These are phyloP conservation scores for Apodemia mormo DNA, from an alignment of 2,888 invertebrate genomes.

Conservation along the genomic window DNA sequence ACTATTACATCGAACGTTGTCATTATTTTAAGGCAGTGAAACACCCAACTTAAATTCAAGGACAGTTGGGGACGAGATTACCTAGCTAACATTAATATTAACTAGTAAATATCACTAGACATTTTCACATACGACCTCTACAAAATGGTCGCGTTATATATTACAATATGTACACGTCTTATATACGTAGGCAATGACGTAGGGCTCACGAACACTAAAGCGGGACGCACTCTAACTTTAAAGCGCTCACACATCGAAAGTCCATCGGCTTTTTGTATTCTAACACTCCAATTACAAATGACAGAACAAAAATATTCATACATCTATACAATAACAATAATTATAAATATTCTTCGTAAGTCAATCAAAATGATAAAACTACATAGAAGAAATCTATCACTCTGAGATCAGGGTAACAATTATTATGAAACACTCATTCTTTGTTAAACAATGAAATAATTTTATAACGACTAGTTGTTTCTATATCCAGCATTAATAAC, in stretches of 20 bases:
- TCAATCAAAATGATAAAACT: conserved; percentile 73
- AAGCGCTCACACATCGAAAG: conserved; percentile 76
- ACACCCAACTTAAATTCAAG: conserved; percentile 80
- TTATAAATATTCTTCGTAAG: conserved; percentile 65
- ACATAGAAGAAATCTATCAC: conserved; percentile 73
- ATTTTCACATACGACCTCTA: conserved; percentile 78
- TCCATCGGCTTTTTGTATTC: conserved; percentile 76
- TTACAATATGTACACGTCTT: conserved; percentile 80
- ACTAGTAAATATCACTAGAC: conserved; percentile 77
- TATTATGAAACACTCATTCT: conserved; percentile 25
- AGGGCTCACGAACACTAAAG: conserved; percentile 62
- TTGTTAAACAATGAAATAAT: conserved; percentile 16
- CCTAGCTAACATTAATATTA: conserved; percentile 78
- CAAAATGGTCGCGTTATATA: conserved; percentile 72
- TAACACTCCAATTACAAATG: conserved; percentile 72
- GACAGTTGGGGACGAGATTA: conserved; percentile 80
- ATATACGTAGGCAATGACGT: conserved; percentile 62
- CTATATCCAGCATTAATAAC: conserved; percentile 5
- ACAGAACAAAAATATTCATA: conserved; percentile 68
- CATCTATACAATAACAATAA: conserved; percentile 73
- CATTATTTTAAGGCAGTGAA: conserved; percentile 80
- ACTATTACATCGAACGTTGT: conserved; percentile 69
- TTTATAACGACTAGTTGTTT: conserved; percentile 7
- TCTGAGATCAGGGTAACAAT: conserved; percentile 67
- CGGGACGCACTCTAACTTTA: conserved; percentile 63